phyloP scores from a whole-genome alignment of 2,888 invertebrate species.

The Volucella inflata region DNA sequence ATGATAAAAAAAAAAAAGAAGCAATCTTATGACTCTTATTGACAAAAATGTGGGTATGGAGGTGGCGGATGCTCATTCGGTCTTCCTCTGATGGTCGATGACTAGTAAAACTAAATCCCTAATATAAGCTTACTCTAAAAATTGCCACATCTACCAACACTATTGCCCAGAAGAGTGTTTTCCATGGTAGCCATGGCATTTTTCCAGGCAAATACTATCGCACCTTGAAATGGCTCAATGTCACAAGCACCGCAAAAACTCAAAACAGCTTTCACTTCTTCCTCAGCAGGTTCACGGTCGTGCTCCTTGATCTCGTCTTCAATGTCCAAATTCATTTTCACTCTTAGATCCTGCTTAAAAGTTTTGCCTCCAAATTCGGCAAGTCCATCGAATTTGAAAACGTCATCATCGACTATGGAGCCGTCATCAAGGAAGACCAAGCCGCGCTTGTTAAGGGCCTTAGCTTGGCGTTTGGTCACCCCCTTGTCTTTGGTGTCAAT shows the following conservation, averaged over 20 bases:
- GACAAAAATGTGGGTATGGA: constrained; percentile 18
- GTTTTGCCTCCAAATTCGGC: constrained; percentile 89
- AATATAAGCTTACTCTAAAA: constrained; percentile 78
- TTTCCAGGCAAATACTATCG: constrained; percentile 91
- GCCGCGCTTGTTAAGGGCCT: constrained; percentile 86
- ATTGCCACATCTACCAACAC: constrained; percentile 82
- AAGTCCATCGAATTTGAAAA: constrained; percentile 85
- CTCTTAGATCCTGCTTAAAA: constrained; percentile 86
- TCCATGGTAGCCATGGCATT: constrained; percentile 82
- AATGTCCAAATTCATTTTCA: constrained; percentile 79
- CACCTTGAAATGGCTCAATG: constrained; percentile 91
- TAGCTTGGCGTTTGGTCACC: background rate
- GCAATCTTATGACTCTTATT: constrained; percentile 34
- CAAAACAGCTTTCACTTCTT: constrained; percentile 92
- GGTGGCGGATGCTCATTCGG: constrained; percentile 20
- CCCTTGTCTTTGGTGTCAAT: background rate
- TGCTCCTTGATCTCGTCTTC: constrained; percentile 85
- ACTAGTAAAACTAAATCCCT: constrained; percentile 69
- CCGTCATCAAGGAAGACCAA: constrained; percentile 88
- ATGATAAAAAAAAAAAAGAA: constrained; percentile 42
- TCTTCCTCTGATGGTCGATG: constrained; percentile 52
- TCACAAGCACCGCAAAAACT: constrained; percentile 90
- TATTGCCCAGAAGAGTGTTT: constrained; percentile 82
- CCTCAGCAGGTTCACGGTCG: constrained; percentile 92
- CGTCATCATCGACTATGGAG: constrained; percentile 85